Evolutionary conservation across 2,113 vertebrate genomes (phyloP).

Genomic region (Misgurnus mizolepis): DNA sequence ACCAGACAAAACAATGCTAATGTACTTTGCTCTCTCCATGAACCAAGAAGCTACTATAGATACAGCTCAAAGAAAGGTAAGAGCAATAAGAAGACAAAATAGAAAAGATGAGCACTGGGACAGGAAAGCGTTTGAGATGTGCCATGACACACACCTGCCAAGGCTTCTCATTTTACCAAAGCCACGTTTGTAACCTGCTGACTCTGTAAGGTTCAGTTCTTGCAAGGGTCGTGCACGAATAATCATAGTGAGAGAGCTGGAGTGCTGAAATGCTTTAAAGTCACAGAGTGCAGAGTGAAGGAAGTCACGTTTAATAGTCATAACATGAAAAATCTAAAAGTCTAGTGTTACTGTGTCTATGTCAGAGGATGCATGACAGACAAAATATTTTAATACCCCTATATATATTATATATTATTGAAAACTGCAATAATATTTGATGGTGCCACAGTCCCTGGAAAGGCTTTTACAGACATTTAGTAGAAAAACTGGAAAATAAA

Average conservation of each 20-base stretch:
- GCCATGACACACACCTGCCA: constrained; percentile 63
- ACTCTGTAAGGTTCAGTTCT: constrained; percentile 45
- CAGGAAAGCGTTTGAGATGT: constrained; percentile 27
- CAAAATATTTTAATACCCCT: neutral
- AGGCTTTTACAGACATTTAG: too few relatives aligned
- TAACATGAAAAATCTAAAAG: neutral
- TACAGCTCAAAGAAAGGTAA: constrained; percentile 53
- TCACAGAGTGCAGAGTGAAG: neutral
- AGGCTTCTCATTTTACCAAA: constrained; percentile 64
- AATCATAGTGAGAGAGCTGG: constrained; percentile 36
- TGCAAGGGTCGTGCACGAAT: constrained; percentile 41
- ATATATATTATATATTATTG: too few relatives aligned
- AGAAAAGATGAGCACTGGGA: constrained; percentile 39
- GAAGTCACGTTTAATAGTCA: neutral
- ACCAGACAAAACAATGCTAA: constrained; percentile 61
- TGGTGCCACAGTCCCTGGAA: too few relatives aligned
- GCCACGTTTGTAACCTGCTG: constrained; percentile 4
- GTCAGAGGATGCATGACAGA: neutral
- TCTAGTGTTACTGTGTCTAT: neutral
- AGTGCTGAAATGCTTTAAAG: constrained; percentile 9
- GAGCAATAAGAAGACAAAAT: constrained; percentile 37
- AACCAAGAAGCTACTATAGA: constrained; percentile 65
- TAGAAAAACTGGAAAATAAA: too few relatives aligned
- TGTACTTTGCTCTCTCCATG: constrained; percentile 64
- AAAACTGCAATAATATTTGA: too few relatives aligned